Evolutionary conservation across 2,888 invertebrate species (phyloP).

Genomic region (Mesorhabditis sp.): DNA sequence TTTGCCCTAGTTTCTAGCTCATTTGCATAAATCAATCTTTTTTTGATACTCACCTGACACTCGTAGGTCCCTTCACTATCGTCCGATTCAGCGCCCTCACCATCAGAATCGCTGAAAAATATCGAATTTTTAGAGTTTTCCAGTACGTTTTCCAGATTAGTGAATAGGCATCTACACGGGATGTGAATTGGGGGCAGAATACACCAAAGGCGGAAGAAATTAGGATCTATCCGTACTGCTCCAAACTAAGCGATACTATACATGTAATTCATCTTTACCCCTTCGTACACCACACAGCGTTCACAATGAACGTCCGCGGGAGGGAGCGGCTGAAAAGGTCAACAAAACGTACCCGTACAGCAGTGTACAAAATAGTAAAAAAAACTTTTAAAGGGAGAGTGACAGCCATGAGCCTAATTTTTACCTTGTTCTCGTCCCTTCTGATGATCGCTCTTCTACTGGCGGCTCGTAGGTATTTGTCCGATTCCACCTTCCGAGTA

Average conservation of each 20-base stretch:
- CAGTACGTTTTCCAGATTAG: too few species aligned
- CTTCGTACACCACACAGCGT: background rate
- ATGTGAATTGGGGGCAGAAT: too few species aligned
- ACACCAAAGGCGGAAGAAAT: too few species aligned
- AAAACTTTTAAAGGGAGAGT: background rate
- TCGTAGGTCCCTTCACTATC: conserved; percentile 61
- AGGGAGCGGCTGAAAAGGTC: background rate
- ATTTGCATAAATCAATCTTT: too few species aligned
- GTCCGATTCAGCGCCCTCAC: conserved; percentile 30
- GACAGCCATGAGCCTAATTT: background rate
- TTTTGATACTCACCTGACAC: conserved; percentile 17
- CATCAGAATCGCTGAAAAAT: conserved; percentile 28
- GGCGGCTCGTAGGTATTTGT: background rate
- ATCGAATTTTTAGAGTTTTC: too few species aligned
- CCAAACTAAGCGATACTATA: too few species aligned
- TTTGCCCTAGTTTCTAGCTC: too few species aligned
- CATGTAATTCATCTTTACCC: too few species aligned
- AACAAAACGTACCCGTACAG: background rate
- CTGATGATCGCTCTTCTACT: background rate
- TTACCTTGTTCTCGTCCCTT: too few species aligned
- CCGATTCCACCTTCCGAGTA: conserved; percentile 12
- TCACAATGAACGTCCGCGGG: background rate
- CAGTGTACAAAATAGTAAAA: background rate
- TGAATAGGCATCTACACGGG: too few species aligned
- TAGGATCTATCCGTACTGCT: too few species aligned